Conservation (phyloP, 2,113 vertebrate species). For the Macroglossus sobrinus region DNA sequence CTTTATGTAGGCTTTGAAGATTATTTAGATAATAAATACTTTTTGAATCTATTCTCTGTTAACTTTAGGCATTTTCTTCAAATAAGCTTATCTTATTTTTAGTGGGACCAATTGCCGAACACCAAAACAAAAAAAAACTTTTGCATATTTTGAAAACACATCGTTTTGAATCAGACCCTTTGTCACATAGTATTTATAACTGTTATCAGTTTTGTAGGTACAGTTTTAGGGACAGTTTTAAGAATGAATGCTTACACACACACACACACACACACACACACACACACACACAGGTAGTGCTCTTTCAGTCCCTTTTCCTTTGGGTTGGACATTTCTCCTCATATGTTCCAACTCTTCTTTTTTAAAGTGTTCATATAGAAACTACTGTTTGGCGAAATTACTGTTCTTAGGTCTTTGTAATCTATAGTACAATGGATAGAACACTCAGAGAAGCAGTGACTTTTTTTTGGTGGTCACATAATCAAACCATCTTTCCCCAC, state of each 20-base stretch:
- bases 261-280: accelerated
- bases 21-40: slow-evolving; percentile 19
- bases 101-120: background rate
- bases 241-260: background rate
- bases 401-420: background rate
- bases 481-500: background rate
- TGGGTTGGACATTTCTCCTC: background rate
- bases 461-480: background rate
- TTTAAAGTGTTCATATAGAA: background rate
- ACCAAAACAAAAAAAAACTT: background rate
- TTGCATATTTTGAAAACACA: background rate
- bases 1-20: slow-evolving; percentile 25
- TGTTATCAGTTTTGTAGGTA: background rate
- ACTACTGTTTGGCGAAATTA: background rate
- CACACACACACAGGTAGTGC: accelerated
- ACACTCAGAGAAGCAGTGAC: background rate
- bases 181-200: background rate
- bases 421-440: background rate
- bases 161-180: background rate
- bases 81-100: background rate
- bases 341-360: background rate
- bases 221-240: background rate
- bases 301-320: background rate
- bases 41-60: slow-evolving; percentile 4
- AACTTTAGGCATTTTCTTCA: slow-evolving; percentile 22